Base-by-base conservation (phyloP, 2,888 invertebrate genomes). In the Tridacna gigas region DNA sequence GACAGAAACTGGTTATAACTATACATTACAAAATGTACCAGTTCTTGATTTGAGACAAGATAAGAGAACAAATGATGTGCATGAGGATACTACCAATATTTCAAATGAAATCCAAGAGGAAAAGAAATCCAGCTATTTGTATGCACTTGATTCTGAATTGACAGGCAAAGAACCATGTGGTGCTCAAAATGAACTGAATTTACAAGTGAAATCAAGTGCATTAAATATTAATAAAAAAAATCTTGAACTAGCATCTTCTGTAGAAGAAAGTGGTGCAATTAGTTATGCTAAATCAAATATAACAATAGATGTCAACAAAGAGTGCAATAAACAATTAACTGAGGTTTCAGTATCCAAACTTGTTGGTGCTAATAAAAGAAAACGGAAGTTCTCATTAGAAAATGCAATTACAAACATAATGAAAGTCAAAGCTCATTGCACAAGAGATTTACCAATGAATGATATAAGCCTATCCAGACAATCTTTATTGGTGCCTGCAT, bases 341-440 rank as follows among this genome's bases (percentile, higher is more conserved):
- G 37, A n/a, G 20, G 5, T 9, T 11, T 18, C 25, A 15, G 22
- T n/a, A 25, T 15, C 60, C 0, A 75, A 69, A 28, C 74, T 75
- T 5, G 82, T 67, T 67, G 82, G 85, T 26, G 77, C 80, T n/a
- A 85, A 74, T 51, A 85, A 82, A 63, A 74, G 85, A 37, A 85
- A 85, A 65, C 37, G 85, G 60, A 84, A 84, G 48, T 80, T 79
- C 15, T 56, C 63, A 48, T 18, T 79, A 26, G 71, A 79, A 37
- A 80, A 26, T 75, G 69, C 77, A 56, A 71, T 80, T 11, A 47
- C 74, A 13, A 63, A 79, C 11, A 77, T 80, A 47, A 51, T 69
- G 20, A 76, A 77, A 74, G 63, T 45, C 22, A 80, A 77, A 65
- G 48, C 67, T 9, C 47, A 51, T 1, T 71, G 71, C 37, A 47